Evolutionary conservation across 2,113 vertebrate species (phyloP).

Genomic region (zebrafish (Danio rerio)): DNA sequence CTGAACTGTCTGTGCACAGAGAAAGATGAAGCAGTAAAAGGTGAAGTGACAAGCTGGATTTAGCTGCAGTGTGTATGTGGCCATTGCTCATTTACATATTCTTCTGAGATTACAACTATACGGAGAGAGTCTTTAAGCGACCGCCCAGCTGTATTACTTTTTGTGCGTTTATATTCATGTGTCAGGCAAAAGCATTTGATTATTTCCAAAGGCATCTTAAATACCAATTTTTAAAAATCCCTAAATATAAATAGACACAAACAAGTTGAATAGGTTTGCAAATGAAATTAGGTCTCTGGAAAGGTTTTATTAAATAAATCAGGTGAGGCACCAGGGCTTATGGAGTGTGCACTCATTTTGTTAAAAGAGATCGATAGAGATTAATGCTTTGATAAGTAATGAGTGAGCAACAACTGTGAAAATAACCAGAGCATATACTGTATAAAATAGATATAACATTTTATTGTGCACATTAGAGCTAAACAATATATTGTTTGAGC

Average conservation of each 20-base stretch:
- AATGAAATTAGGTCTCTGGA: constrained; percentile 18
- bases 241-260: constrained; percentile 2
- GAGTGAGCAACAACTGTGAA: background rate
- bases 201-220: background rate
- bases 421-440: no score
- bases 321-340: constrained; percentile 24
- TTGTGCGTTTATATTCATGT: no score
- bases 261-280: background rate
- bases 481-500: no score
- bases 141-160: background rate
- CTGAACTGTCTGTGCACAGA: no score
- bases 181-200: background rate
- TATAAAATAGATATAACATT: no score
- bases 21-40: no score
- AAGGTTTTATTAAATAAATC: constrained; percentile 23
- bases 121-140: background rate
- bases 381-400: constrained; percentile 12
- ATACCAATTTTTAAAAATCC: background rate
- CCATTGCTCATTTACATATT: background rate
- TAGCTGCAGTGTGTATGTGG: no score
- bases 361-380: constrained; percentile 11
- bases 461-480: no score
- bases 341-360: constrained; percentile 21
- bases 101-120: background rate
- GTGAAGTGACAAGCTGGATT: no score